phyloP scores from a whole-genome alignment of 1,140 invertebrate genomes.

The Delia radicum region DNA sequence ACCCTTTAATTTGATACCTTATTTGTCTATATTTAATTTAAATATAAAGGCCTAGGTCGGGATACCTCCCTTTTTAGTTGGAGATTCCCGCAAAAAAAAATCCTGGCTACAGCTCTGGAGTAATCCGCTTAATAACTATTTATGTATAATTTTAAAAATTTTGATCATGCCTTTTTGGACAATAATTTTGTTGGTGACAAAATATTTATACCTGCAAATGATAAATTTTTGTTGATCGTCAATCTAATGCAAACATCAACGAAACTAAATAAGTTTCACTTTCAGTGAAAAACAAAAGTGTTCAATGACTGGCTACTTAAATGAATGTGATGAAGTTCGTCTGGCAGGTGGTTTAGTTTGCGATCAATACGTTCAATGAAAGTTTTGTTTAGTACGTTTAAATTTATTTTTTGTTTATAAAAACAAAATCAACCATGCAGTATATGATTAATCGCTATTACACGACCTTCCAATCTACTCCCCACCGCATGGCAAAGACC shows the following conservation, averaged over 20 bases:
- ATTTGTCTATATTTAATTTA: too few species aligned
- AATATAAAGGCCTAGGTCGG: too few species aligned
- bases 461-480: not conserved
- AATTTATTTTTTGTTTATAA: not conserved
- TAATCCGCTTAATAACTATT: too few species aligned
- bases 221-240: not conserved
- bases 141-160: too few species aligned
- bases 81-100: too few species aligned
- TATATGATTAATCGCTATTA: not conserved
- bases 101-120: too few species aligned
- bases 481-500: not conserved
- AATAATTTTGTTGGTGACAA: too few species aligned
- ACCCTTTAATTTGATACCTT: too few species aligned
- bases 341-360: not conserved
- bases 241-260: not conserved
- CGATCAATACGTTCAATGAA: not conserved
- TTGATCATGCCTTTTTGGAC: too few species aligned
- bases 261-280: not conserved
- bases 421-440: not conserved
- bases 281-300: not conserved
- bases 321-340: not conserved
- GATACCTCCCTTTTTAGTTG: too few species aligned
- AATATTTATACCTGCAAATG: not conserved
- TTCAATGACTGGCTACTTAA: not conserved
- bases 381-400: not conserved